These are phyloP conservation scores for Uromys caudimaculatus DNA, from an alignment of 2,797 vertebrate genomes.

Conservation along the genomic window DNA sequence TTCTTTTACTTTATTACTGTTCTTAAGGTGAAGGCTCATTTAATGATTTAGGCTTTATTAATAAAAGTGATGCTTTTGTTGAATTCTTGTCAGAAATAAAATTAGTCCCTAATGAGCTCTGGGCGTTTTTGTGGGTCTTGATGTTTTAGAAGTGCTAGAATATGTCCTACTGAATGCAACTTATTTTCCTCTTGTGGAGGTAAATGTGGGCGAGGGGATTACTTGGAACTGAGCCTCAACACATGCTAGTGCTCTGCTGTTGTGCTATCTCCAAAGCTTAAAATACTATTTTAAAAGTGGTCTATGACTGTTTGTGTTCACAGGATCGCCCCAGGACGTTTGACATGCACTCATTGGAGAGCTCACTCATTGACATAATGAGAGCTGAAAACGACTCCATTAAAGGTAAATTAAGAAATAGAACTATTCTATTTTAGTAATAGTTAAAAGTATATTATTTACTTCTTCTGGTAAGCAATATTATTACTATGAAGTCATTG, in stretches of 20 bases:
- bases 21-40: constrained; percentile 31
- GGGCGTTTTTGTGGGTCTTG: constrained; percentile 43
- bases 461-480: constrained; percentile 48
- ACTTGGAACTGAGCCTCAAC: background rate
- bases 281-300: constrained; percentile 71
- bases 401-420: constrained; percentile 93
- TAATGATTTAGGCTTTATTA: constrained; percentile 57
- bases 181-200: constrained; percentile 7
- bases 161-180: background rate
- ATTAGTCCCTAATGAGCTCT: constrained; percentile 13
- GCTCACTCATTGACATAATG: constrained; percentile 99
- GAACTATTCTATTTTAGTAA: constrained; percentile 74
- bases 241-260: background rate
- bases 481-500: constrained; percentile 25
- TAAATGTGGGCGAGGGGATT: background rate
- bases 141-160: constrained; percentile 50
- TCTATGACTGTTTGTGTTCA: constrained; percentile 86
- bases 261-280: background rate
- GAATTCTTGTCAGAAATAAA: constrained; percentile 59
- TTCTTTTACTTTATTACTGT: constrained; percentile 54
- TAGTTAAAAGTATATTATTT: constrained; percentile 60
- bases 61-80: constrained; percentile 54
- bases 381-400: constrained; percentile 99
- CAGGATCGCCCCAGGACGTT: constrained; percentile 98
- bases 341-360: constrained; percentile 99